Evolutionary conservation across 1,140 invertebrate genomes (phyloP).

Genomic region (Scaptomyza graminum): DNA sequence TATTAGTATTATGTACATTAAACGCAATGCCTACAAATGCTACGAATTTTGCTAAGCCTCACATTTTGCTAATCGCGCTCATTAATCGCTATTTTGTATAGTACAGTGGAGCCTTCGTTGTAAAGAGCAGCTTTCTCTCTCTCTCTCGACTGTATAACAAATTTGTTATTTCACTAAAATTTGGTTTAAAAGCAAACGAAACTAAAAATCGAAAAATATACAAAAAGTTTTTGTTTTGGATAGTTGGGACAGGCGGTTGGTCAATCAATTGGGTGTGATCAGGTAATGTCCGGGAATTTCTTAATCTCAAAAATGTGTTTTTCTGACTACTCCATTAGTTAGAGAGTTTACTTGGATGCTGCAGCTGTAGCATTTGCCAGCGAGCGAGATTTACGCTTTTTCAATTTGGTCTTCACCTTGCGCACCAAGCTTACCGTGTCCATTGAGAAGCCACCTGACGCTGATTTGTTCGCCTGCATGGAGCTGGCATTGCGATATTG

Average conservation of each 20-base stretch:
- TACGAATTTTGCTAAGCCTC: constrained; percentile 27
- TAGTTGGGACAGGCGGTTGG: constrained; percentile 2
- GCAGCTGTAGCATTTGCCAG: constrained; percentile 27
- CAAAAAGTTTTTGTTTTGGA: constrained; percentile 2
- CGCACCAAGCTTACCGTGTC: constrained; percentile 69
- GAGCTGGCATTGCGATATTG: constrained; percentile 36
- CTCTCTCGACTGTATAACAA: constrained; percentile 15
- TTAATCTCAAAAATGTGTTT: neutral
- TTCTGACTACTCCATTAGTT: neutral
- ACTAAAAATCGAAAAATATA: constrained; percentile 22
- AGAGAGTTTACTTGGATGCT: constrained; percentile 37
- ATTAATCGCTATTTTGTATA: neutral
- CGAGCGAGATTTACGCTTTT: constrained; percentile 74
- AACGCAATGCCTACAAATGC: constrained; percentile 14
- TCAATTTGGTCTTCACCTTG: constrained; percentile 78
- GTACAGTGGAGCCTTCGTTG: neutral
- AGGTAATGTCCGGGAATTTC: constrained; percentile 6
- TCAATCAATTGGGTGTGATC: constrained; percentile 2
- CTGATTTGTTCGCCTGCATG: constrained; percentile 41
- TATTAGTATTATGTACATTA: neutral
- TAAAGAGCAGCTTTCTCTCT: neutral
- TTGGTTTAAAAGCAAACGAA: constrained; percentile 11
- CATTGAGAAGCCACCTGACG: constrained; percentile 40
- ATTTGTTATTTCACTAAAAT: constrained; percentile 37
- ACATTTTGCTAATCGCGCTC: constrained; percentile 19